These are phyloP conservation scores for Strigamia crassipes DNA, from an alignment of 2,888 invertebrate species.

Conservation along the genomic window DNA sequence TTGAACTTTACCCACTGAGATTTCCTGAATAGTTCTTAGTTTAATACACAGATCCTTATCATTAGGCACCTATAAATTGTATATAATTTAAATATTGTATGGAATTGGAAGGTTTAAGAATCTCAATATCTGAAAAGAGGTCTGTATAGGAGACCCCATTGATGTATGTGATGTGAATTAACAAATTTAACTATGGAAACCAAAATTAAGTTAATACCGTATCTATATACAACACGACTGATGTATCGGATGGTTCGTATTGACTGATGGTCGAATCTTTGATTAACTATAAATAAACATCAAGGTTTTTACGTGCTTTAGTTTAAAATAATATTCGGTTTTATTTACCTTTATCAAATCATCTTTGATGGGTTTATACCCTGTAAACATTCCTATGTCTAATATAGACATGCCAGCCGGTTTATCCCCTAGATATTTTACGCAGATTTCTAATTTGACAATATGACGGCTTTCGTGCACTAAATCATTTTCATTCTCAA, in stretches of 20 bases:
- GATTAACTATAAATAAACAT: background rate
- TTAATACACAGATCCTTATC: background rate
- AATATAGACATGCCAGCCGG: constrained; percentile 15
- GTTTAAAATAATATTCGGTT: background rate
- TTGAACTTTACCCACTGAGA: constrained; percentile 38
- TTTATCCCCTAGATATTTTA: background rate
- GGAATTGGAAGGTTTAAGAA: no score
- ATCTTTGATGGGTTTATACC: constrained; percentile 22
- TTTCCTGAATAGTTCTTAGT: background rate
- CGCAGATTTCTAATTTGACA: constrained; percentile 35
- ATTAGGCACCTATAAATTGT: background rate
- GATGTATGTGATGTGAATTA: no score
- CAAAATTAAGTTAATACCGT: background rate
- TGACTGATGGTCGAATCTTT: background rate
- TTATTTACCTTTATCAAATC: constrained; percentile 18
- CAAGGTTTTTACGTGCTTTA: background rate
- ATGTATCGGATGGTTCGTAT: background rate
- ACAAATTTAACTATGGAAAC: no score
- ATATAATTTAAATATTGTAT: no score
- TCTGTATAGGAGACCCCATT: no score
- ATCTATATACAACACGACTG: background rate
- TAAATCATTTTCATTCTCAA: background rate
- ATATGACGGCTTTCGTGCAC: constrained; percentile 1
- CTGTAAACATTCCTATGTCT: constrained; percentile 34
- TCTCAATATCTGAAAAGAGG: no score